These are phyloP conservation scores for Anas platyrhynchos DNA, from an alignment of 2,113 vertebrate species.

Conservation along the genomic window DNA sequence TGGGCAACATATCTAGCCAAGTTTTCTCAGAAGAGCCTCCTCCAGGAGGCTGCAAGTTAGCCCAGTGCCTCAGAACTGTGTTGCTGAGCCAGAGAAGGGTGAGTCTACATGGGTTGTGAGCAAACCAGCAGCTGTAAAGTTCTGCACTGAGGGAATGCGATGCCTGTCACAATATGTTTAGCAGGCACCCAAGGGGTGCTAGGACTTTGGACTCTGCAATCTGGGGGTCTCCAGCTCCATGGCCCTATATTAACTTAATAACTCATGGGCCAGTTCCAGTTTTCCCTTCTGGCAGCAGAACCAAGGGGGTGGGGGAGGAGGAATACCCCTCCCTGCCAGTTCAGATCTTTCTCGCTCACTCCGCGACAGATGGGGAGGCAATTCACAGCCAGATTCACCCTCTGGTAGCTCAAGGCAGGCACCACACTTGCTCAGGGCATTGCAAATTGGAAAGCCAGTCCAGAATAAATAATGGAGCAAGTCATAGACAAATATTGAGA, in stretches of 20 bases:
- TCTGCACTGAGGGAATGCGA: not conserved
- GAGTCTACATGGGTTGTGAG: not conserved
- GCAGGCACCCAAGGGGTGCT: not conserved
- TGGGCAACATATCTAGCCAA: not conserved
- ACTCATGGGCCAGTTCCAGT: slow-evolving; percentile 27
- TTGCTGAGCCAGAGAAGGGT: accelerated
- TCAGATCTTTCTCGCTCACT: not conserved
- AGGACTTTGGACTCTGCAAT: not conserved
- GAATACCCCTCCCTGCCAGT: slow-evolving; percentile 9
- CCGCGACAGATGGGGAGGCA: slow-evolving; percentile 59
- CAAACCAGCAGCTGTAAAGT: not conserved
- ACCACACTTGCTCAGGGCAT: slow-evolving; percentile 30
- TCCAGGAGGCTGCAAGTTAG: not conserved
- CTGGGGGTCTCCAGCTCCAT: not conserved
- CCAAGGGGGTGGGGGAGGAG: not conserved
- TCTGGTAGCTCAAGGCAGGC: slow-evolving; percentile 55
- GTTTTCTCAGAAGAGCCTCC: not conserved
- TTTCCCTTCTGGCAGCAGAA: slow-evolving; percentile 39
- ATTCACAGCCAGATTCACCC: slow-evolving; percentile 58
- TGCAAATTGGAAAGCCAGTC: slow-evolving; percentile 44
- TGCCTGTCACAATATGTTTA: accelerated
- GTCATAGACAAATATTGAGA: slow-evolving; percentile 41
- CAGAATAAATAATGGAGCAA: slow-evolving; percentile 59
- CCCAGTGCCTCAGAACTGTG: accelerated
- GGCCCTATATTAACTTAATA: slow-evolving; percentile 32